Conservation (phyloP, 2,888 invertebrate species). For the Drosophila borealis region DNA sequence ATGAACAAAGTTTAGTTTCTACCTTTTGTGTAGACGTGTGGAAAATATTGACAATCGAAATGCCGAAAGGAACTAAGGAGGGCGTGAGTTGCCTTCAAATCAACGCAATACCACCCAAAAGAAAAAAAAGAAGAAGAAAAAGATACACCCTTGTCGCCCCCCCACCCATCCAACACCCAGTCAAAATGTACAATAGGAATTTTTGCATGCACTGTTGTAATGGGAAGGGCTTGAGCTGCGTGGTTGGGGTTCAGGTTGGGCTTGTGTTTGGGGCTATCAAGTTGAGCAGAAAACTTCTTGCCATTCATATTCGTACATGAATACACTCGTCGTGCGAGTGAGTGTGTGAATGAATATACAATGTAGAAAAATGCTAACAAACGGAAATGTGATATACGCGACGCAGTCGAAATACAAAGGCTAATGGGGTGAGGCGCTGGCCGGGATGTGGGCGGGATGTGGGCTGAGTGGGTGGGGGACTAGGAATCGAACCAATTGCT, state of each 20-base stretch:
- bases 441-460: background rate
- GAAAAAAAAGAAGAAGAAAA: background rate
- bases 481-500: constrained; percentile 64
- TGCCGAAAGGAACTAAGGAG: constrained; percentile 40
- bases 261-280: constrained; percentile 66
- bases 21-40: constrained; percentile 76
- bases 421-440: constrained; percentile 48
- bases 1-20: constrained; percentile 41
- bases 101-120: constrained; percentile 41
- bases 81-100: constrained; percentile 74
- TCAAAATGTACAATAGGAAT: constrained; percentile 62
- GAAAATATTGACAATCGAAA: constrained; percentile 70
- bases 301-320: constrained; percentile 58
- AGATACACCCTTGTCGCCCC: constrained; percentile 43
- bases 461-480: background rate
- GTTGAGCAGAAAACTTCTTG: constrained; percentile 78
- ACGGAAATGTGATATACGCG: constrained; percentile 80
- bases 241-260: constrained; percentile 13
- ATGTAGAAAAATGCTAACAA: constrained; percentile 73
- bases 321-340: constrained; percentile 44
- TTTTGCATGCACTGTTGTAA: constrained; percentile 53
- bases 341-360: constrained; percentile 61
- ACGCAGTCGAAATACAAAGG: constrained; percentile 64
- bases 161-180: constrained; percentile 9
- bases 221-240: constrained; percentile 36